Evolutionary conservation across 2,888 invertebrate genomes (phyloP).

Genomic region (Drosophila neutralis): DNA sequence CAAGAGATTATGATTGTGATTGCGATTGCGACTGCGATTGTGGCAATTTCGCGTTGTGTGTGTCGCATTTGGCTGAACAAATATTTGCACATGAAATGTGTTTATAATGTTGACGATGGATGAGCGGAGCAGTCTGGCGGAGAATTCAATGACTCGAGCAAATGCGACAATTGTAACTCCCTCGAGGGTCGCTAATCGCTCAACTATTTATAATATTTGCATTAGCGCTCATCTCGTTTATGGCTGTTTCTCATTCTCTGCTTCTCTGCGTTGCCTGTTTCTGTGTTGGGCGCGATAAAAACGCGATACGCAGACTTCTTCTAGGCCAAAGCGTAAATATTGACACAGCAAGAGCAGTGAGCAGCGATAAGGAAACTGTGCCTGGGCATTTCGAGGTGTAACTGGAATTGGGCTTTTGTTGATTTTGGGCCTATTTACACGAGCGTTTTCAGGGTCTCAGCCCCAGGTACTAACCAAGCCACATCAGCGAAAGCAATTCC

Average conservation of each 20-base stretch:
- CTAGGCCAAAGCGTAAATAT: constrained; percentile 47
- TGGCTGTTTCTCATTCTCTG: constrained; percentile 5
- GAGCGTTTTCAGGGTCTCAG: constrained; percentile 8
- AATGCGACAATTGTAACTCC: constrained; percentile 42
- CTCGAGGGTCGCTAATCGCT: constrained; percentile 26
- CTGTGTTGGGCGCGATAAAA: constrained; percentile 31
- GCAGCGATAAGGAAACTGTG: constrained; percentile 48
- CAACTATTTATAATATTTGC: constrained; percentile 61
- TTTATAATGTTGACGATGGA: constrained; percentile 4
- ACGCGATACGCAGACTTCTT: constrained; percentile 9
- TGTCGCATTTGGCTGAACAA: constrained; percentile 34
- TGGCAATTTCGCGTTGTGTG: constrained; percentile 5
- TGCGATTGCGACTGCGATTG: constrained; percentile 1
- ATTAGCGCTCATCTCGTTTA: constrained; percentile 28
- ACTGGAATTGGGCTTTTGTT: constrained; percentile 18
- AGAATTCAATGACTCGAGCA: constrained; percentile 43
- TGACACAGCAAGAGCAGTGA: constrained; percentile 25
- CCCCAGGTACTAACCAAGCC: background rate
- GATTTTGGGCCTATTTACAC: constrained; percentile 41
- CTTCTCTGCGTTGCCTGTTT: background rate
- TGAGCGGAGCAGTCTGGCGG: constrained; percentile 34
- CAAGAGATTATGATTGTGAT: background rate
- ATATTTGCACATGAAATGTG: constrained; percentile 45
- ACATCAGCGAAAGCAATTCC: background rate
- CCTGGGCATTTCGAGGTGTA: background rate